Base-by-base conservation (phyloP, 2,113 vertebrate genomes). In the Ramphastos sulfuratus region DNA sequence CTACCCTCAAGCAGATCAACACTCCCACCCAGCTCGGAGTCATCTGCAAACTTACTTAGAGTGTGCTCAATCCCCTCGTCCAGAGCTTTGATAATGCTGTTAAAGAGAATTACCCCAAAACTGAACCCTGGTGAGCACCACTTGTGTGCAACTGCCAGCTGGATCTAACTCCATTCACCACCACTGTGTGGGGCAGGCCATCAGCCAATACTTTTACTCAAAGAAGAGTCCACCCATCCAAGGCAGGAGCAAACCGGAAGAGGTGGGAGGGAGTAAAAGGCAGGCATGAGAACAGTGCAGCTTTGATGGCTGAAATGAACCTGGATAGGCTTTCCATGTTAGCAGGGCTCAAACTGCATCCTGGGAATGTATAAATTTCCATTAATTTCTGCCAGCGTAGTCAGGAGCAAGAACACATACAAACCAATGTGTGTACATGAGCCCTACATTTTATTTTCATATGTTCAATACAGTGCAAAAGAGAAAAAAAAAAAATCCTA, bases 401-500 rank as follows among this genome's bases (percentile, higher is more conserved):
- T 35, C 31, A 79, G 21, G 7, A 79, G 14, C 7, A 92, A 16
- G 31, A 65, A 60, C 7, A 64, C 3, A 23, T 25, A 12, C 18
- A 78, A 76, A 70, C 71, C 2, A 3, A 20, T 3, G 15, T 15
- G 63, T 52, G 15, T 8, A 48, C 27, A 14, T 2, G 2, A 55
- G n/a, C n/a, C 30, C 1, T 3, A 55, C 5, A 27, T 70, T 85
- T 74, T 79, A n/a, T 66, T 50, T 75, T 69, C 21, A 52, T 7
- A 71, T 20, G 24, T 2, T 3, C 56, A 54, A 59, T 39, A 52
- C 6, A 88, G 25, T 60, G 56, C 6, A 75, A 71, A 91, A 80
- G 59, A 91, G 44, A 65, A 74, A 55, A 7, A 50, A 63, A 37
- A 64, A 64, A 64, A 42, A 10, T 89, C 96, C 93, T 97, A 97